phyloP scores from a whole-genome alignment of 2,888 invertebrate species.

The Eupithecia abbreviata region DNA sequence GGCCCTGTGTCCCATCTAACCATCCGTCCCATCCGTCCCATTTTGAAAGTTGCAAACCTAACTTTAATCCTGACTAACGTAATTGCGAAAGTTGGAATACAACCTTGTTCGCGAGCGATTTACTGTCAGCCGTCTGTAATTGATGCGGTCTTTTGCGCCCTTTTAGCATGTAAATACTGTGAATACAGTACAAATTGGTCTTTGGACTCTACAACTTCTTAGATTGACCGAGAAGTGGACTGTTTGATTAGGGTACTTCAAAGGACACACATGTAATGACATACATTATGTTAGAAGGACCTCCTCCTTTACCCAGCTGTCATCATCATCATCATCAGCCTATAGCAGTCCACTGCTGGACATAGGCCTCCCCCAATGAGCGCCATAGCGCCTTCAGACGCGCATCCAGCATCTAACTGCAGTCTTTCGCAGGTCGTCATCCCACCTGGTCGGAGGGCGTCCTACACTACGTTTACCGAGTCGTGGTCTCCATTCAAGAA shows the following conservation, averaged over 20 bases:
- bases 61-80: conserved; percentile 80
- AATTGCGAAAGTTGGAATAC: conserved; percentile 80
- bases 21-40: conserved; percentile 73
- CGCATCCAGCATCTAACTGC: no score
- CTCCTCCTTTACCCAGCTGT: no score
- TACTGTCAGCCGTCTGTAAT: conserved; percentile 72
- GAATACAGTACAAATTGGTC: conserved; percentile 6
- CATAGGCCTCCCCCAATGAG: no score
- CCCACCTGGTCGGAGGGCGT: no score
- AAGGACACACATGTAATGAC: neutral
- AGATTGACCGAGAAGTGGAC: neutral
- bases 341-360: no score
- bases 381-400: no score
- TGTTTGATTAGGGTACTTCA: neutral
- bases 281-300: neutral
- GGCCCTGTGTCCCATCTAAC: conserved; percentile 59
- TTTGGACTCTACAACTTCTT: neutral
- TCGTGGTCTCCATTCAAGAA: no score
- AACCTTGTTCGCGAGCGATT: conserved; percentile 77
- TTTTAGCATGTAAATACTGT: conserved; percentile 28
- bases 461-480: no score
- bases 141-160: conserved; percentile 58
- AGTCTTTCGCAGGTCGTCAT: no score
- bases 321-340: no score
- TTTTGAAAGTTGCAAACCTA: conserved; percentile 75